phyloP scores from a whole-genome alignment of 1,140 invertebrate genomes.

The Octopus bimaculoides region DNA sequence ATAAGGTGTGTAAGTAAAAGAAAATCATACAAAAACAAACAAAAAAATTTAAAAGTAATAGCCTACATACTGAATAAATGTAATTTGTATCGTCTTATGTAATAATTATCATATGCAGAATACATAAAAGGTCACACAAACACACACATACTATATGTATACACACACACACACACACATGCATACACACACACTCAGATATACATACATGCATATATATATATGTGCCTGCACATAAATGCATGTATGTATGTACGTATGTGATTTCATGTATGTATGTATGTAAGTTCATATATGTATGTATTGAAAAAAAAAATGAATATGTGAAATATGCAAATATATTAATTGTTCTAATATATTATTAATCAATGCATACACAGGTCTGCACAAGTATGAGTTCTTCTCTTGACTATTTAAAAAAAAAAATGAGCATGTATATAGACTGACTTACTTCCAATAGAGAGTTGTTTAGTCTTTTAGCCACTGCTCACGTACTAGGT shows the following conservation, averaged over 20 bases:
- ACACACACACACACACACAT: not conserved
- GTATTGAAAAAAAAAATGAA: not conserved
- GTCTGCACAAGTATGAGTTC: too few species aligned
- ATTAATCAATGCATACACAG: not conserved
- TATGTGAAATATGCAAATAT: not conserved
- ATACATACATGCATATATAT: not conserved
- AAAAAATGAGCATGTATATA: not conserved
- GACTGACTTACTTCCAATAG: not conserved
- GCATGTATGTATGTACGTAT: not conserved
- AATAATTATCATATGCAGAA: too few species aligned
- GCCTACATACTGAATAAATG: too few species aligned
- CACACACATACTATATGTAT: too few species aligned
- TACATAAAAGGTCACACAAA: too few species aligned
- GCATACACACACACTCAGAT: not conserved
- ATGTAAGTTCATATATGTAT: not conserved
- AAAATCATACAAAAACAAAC: too few species aligned
- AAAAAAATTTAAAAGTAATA: too few species aligned
- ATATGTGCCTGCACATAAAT: not conserved
- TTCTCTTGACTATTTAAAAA: not conserved
- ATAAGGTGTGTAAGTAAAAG: too few species aligned
- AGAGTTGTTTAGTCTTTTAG: too few species aligned
- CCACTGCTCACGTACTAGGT: too few species aligned
- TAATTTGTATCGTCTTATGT: too few species aligned
- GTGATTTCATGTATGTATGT: not conserved
- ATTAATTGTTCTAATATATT: not conserved